Base-by-base conservation (phyloP, 2,888 invertebrate genomes). In the Archips xylosteana region DNA sequence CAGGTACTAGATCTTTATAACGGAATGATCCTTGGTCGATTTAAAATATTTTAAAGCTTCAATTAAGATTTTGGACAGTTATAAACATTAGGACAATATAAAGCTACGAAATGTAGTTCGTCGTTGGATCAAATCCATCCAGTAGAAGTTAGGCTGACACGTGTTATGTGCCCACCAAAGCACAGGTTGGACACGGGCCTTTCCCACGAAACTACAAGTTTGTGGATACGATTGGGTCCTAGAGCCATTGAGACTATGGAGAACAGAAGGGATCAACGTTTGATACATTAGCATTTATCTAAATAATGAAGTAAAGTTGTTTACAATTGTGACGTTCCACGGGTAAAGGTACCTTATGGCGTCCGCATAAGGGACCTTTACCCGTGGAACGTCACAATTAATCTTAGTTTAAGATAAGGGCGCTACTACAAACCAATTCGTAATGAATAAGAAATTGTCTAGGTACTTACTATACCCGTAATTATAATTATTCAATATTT, bases 231-330 rank as follows among this genome's bases (percentile, higher is more conserved):
- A 34, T 10, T 45, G 61, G 54, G 3, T 36, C 47, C 42, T 49
- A 49, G 23, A 49, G 39, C 10, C 12, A 57, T 57, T 63, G 72
- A 63, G 66, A 67, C 72, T 67, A 71, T 36, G 42, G 47, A 63
- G n/a, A 57, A 63, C 32, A 45, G 59, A 69, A 69, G 73, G 73
- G 73, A 73, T 69, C 73, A 73, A 73, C 15, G 51, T 67, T 57
- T 57, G 12, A 15, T 73, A 69, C 42, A 42, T 63, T 73, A 73
- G 42, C 10, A 49, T 32, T 15, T 47, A 68, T 60, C 1, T 54
- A 61, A 15, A 42, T 45, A 61, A 54, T 61, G 42, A 15, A 51
- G n/a, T 65, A 4, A 51, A 49, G 34, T 32, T 10, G 5, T 34
- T n/a, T 23, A 15, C 15, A 36, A n/a, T n/a, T n/a, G n/a, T n/a